A percentile compares a stretch with the other conserved stretches of the same genome.
Evolutionary conservation across 2,797 vertebrate genomes (phyloP).

Genomic region (Sebastes minor): DNA sequence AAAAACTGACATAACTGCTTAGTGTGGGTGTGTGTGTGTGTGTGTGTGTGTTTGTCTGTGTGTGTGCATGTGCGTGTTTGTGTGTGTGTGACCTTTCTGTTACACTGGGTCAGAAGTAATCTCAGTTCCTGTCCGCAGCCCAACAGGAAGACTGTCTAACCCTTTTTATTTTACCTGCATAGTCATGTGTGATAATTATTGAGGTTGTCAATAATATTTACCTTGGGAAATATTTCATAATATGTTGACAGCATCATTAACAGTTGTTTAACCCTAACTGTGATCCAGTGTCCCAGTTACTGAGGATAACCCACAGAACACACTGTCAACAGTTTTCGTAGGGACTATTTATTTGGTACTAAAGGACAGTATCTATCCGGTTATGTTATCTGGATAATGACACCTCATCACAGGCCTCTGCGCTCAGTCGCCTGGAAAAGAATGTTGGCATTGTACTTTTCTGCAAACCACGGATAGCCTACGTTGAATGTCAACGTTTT

Average conservation of each 20-base stretch:
- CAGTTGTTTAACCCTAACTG: not conserved
- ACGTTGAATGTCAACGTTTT: too few species aligned
- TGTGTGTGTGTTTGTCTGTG: too few species aligned
- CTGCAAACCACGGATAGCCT: too few species aligned
- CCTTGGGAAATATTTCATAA: not conserved
- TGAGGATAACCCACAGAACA: not conserved
- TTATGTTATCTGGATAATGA: not conserved
- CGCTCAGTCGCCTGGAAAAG: too few species aligned
- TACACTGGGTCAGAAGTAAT: not conserved
- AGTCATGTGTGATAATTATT: not conserved
- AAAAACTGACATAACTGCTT: too few species aligned
- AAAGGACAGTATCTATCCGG: not conserved
- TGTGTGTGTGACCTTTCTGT: slow-evolving; percentile 6
- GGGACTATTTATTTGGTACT: not conserved
- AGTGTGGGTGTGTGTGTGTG: too few species aligned
- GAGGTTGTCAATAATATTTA: not conserved
- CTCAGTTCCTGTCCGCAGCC: not conserved
- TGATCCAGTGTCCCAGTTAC: not conserved
- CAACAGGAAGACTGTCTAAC: not conserved
- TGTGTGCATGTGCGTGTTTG: too few species aligned
- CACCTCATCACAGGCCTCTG: too few species aligned
- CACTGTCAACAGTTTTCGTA: not conserved
- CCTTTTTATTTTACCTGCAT: not conserved
- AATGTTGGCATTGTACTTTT: too few species aligned
- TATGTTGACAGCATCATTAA: not conserved